These are phyloP conservation scores for Callipepla californica DNA, from an alignment of 2,113 vertebrate species.

Conservation along the genomic window DNA sequence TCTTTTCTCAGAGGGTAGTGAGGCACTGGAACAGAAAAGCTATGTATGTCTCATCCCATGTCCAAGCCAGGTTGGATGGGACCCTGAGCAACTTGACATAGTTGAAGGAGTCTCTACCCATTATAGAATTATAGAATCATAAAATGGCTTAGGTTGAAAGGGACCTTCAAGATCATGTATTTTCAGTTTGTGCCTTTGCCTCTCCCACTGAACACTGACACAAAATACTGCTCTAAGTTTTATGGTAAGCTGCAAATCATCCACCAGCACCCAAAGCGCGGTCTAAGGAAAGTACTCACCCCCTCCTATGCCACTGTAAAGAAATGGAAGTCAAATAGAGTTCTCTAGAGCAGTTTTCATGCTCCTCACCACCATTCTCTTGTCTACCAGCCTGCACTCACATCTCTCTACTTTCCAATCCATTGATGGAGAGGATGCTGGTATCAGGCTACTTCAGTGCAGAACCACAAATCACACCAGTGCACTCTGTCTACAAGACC, in stretches of 20 bases:
- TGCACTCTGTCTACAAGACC: accelerated
- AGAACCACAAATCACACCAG: not conserved
- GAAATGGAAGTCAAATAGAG: not conserved
- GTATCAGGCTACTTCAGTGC: not conserved
- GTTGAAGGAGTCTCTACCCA: not conserved
- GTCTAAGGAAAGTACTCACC: not conserved
- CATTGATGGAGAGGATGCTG: not conserved
- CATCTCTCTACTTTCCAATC: not conserved
- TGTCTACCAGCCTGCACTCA: not conserved
- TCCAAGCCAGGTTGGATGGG: not conserved
- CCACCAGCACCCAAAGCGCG: not conserved
- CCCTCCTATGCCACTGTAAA: not conserved
- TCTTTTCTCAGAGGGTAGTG: not conserved
- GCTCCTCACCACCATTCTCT: not conserved
- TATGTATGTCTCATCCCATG: not conserved
- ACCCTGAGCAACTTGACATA: too few species aligned
- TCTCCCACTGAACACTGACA: not conserved
- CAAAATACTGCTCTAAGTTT: not conserved
- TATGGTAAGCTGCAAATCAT: not conserved
- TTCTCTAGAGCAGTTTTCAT: not conserved
- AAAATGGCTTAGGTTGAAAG: not conserved
- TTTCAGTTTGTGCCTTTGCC: not conserved
- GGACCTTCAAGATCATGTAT: not conserved
- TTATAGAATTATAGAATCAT: not conserved
- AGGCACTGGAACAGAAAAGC: not conserved